These are phyloP conservation scores for Megaceryle torquata DNA, from an alignment of 2,113 vertebrate genomes.

Conservation along the genomic window DNA sequence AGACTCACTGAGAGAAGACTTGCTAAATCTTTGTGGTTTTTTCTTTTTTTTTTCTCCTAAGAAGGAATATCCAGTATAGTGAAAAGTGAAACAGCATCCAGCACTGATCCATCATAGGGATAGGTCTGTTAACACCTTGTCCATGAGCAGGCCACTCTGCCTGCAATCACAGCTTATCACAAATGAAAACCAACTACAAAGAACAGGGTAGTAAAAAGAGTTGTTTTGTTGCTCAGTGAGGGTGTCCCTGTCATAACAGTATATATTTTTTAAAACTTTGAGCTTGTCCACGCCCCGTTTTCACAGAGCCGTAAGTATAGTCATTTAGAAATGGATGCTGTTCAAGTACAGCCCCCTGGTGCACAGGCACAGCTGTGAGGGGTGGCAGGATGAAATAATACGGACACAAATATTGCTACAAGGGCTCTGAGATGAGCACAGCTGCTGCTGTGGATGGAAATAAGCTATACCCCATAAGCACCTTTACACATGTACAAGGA, in stretches of 20 bases:
- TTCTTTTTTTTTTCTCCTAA: not conserved
- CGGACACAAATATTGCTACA: conserved; percentile 41
- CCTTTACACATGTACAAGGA: conserved; percentile 35
- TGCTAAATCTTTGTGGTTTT: not conserved
- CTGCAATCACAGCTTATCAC: not conserved
- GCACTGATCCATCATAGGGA: not conserved
- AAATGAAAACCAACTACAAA: not conserved
- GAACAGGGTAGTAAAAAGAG: not conserved
- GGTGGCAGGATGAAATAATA: conserved; percentile 57
- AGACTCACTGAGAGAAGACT: not conserved
- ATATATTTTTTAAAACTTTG: conserved; percentile 51
- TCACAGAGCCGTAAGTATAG: not conserved
- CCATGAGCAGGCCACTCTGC: not conserved
- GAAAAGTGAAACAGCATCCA: not conserved
- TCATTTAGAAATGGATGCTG: conserved; percentile 55
- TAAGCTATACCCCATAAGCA: conserved; percentile 25
- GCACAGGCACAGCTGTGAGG: conserved; percentile 59
- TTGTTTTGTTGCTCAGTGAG: not conserved
- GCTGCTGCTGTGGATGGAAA: conserved; percentile 44
- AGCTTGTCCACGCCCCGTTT: conserved; percentile 12
- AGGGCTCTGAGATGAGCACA: conserved; percentile 38
- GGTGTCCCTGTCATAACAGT: not conserved
- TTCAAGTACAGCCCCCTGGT: conserved; percentile 61
- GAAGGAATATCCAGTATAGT: not conserved
- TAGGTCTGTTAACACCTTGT: conserved; percentile 2